A percentile compares a stretch with the other conserved stretches of the same genome.
phyloP scores from a whole-genome alignment of 2,888 invertebrate genomes.

The Drosophila robusta region DNA sequence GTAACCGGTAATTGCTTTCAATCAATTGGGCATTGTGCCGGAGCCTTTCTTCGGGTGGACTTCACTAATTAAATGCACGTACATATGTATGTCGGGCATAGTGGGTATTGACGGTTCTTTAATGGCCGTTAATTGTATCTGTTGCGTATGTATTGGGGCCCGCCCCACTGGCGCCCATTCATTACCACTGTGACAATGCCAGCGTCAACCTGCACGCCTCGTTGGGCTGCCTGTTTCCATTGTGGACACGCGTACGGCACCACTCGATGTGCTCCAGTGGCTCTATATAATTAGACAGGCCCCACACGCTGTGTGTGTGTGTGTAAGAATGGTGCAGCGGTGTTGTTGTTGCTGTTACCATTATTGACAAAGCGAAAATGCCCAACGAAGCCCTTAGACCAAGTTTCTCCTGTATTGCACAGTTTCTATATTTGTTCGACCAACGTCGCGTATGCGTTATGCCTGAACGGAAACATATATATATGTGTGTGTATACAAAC shows the following conservation, averaged over 20 bases:
- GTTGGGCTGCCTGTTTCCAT: constrained; percentile 37
- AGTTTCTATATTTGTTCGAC: constrained; percentile 55
- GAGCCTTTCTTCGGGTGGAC: constrained; percentile 4
- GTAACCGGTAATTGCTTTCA: constrained; percentile 1
- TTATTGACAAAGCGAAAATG: constrained; percentile 53
- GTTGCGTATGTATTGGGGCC: background rate
- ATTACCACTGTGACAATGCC: constrained; percentile 49
- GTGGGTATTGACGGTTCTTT: constrained; percentile 33
- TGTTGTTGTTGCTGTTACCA: constrained; percentile 22
- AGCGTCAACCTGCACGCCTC: constrained; percentile 60
- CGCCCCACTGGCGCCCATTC: constrained; percentile 21
- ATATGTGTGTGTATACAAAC: constrained; percentile 9
- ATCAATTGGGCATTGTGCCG: background rate
- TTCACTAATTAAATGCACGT: constrained; percentile 38
- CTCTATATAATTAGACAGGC: constrained; percentile 63
- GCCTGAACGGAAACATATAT: constrained; percentile 18
- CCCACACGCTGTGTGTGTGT: constrained; percentile 4
- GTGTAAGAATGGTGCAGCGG: background rate
- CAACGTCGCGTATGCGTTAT: constrained; percentile 55
- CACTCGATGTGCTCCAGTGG: constrained; percentile 24
- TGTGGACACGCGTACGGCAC: background rate
- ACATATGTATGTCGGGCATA: background rate
- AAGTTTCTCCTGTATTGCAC: constrained; percentile 3
- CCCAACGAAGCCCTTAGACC: constrained; percentile 23
- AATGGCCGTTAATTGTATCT: constrained; percentile 56